Conservation (phyloP, 2,888 invertebrate genomes). For the Pandemis cinnamomeana region DNA sequence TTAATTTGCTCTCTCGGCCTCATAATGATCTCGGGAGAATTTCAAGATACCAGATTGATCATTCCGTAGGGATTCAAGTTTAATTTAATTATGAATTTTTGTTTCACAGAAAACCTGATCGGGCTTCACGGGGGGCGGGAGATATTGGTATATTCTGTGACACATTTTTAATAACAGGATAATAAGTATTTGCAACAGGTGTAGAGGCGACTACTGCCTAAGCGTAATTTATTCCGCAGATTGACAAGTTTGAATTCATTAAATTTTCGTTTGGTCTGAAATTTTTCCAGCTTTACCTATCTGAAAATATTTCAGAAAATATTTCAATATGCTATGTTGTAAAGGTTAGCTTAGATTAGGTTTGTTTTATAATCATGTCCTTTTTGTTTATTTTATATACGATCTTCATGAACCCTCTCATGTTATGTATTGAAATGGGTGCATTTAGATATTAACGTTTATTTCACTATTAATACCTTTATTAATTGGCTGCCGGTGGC, state of each 20-base stretch:
- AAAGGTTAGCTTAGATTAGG: too few relatives aligned
- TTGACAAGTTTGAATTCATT: too few relatives aligned
- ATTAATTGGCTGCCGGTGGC: slow-evolving; percentile 17
- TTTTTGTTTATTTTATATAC: too few relatives aligned
- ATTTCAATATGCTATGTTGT: too few relatives aligned
- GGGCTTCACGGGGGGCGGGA: background rate
- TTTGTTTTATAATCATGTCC: too few relatives aligned
- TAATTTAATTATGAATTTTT: slow-evolving; percentile 56
- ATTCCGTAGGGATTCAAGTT: slow-evolving; percentile 55
- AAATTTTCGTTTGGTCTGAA: too few relatives aligned
- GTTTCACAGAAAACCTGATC: slow-evolving; percentile 22
- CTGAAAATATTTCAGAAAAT: too few relatives aligned
- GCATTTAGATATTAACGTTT: background rate
- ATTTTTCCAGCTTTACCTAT: too few relatives aligned
- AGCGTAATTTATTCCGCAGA: too few relatives aligned
- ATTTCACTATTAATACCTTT: slow-evolving; percentile 5
- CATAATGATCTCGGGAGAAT: slow-evolving; percentile 63
- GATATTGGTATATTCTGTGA: background rate
- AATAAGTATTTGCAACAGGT: too few relatives aligned
- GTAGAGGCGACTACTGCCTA: too few relatives aligned
- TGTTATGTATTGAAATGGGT: background rate
- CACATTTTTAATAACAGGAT: too few relatives aligned
- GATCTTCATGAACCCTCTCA: background rate
- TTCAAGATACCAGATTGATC: slow-evolving; percentile 58
- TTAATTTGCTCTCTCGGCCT: slow-evolving; percentile 68